These are phyloP conservation scores for Trachymyrmex septentrionalis DNA, from an alignment of 1,140 invertebrate genomes.

Conservation along the genomic window DNA sequence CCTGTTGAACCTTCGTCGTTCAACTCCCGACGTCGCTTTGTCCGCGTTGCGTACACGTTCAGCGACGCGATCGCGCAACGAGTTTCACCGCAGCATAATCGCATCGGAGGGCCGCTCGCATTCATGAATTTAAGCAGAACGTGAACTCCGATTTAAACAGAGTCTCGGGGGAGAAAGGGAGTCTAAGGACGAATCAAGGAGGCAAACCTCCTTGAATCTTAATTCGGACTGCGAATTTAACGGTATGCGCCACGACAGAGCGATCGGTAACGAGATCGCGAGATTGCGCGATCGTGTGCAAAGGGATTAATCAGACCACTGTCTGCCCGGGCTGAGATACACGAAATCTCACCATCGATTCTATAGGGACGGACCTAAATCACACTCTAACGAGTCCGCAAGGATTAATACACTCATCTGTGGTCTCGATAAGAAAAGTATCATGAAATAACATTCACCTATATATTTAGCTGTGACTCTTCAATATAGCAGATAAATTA, in stretches of 20 bases:
- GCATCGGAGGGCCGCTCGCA: slow-evolving; percentile 24
- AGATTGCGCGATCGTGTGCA: slow-evolving; percentile 41
- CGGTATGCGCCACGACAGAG: neutral
- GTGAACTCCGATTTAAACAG: slow-evolving; percentile 42
- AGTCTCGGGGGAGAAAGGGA: slow-evolving; percentile 7
- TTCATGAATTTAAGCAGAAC: slow-evolving; percentile 60
- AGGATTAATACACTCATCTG: slow-evolving; percentile 32
- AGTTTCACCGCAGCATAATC: slow-evolving; percentile 31
- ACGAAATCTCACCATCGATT: slow-evolving; percentile 42
- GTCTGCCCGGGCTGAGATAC: slow-evolving; percentile 8
- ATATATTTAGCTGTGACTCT: neutral
- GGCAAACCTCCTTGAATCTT: slow-evolving; percentile 39
- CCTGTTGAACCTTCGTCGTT: slow-evolving; percentile 57
- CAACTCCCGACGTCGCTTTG: slow-evolving; percentile 42
- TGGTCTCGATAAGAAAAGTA: slow-evolving; percentile 13
- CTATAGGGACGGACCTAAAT: slow-evolving; percentile 28
- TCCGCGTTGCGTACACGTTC: slow-evolving; percentile 50
- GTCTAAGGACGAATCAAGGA: slow-evolving; percentile 52
- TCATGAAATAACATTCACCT: neutral
- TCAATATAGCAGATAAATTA: neutral
- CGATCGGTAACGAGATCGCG: slow-evolving; percentile 42
- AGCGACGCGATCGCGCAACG: slow-evolving; percentile 36
- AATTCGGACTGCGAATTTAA: slow-evolving; percentile 16
- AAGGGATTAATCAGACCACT: slow-evolving; percentile 53
- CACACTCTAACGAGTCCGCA: slow-evolving; percentile 34